Evolutionary conservation across 2,797 vertebrate species (phyloP), one percentile per base, ranked within the genome.

Genomic region (Graptemys geographica): DNA sequence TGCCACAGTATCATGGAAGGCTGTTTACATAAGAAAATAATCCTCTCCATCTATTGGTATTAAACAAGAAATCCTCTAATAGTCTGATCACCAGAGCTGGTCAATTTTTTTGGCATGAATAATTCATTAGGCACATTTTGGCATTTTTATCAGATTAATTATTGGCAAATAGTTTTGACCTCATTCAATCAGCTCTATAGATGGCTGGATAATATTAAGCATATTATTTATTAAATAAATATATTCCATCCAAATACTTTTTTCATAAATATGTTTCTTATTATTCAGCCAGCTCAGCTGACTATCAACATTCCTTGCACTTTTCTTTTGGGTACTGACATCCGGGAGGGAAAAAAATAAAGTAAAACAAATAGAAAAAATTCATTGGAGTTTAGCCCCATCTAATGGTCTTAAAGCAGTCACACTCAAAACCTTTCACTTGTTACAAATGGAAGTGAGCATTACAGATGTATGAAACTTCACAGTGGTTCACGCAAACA

Each of bases 231-330:
- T 86, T 5, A 7, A 65, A 47, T 33, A 82, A 81, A 13, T 18
- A 19, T 51, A n/a, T 41, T 0, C 2, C 8, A 53, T 6, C 4
- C 90, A 1, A 78, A 49, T 18, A 8, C 3, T 3, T 62, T 56
- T 86, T 72, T 72, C 69, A 41, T 25, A 37, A 41, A 37, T 72
- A 72, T 2, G 19, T 72, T 72, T 86, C 1, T 37, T 52, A 23
- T 41, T 78, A 2, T 79, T 74, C 23, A 0, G 0, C 28, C 1
- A 1, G 16, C 1, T 1, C 72, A 79, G 51, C 23, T 53, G 33
- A 33, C 44, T 79, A 59, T 5, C 44, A 41, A 28, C 11, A 27
- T 28, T 78, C 8, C 41, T 41, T 27, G 25, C 41, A 65, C n/a
- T 6, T 31, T 31, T 84, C 25, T 27, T 47, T 76, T 27, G 44